Conservation (phyloP, 2,888 invertebrate genomes). For the Patella ulyssiponensis region DNA sequence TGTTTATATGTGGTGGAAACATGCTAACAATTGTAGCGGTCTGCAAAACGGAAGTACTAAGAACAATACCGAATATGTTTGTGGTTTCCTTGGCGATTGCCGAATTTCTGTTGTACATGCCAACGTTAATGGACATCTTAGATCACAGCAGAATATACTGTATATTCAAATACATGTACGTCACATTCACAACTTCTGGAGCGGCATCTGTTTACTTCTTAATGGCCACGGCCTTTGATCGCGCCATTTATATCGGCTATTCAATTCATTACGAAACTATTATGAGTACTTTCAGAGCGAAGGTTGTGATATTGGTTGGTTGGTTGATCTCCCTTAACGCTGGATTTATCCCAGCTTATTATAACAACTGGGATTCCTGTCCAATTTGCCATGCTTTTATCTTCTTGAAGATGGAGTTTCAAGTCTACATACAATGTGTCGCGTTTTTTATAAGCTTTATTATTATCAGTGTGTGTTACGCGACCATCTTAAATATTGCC, state of each 20-base stretch:
- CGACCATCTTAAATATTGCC: slow-evolving; percentile 1
- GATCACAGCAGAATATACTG: slow-evolving; percentile 27
- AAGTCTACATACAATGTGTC: neutral
- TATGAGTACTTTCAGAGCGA: neutral
- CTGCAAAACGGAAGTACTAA: slow-evolving; percentile 23
- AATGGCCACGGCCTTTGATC: slow-evolving; percentile 27
- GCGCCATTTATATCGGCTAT: slow-evolving; percentile 17
- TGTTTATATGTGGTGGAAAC: slow-evolving; percentile 33
- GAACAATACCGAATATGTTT: slow-evolving; percentile 39
- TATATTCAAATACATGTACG: slow-evolving; percentile 23
- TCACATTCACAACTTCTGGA: slow-evolving; percentile 22
- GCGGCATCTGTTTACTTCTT: slow-evolving; percentile 25
- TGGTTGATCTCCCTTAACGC: neutral
- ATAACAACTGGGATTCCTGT: slow-evolving; percentile 8
- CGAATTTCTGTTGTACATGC: slow-evolving; percentile 27
- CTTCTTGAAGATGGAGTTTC: slow-evolving; percentile 7
- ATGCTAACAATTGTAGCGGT: slow-evolving; percentile 32
- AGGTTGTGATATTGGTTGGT: neutral
- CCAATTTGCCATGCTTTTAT: slow-evolving; percentile 2
- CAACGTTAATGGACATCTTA: neutral
- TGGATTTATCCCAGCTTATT: slow-evolving; percentile 3
- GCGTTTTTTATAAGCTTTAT: neutral
- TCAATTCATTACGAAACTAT: neutral
- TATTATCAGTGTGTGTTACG: neutral
- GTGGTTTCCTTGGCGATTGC: slow-evolving; percentile 37